Conservation (phyloP, 1,140 invertebrate species). For the Drosophila micromelanica region DNA sequence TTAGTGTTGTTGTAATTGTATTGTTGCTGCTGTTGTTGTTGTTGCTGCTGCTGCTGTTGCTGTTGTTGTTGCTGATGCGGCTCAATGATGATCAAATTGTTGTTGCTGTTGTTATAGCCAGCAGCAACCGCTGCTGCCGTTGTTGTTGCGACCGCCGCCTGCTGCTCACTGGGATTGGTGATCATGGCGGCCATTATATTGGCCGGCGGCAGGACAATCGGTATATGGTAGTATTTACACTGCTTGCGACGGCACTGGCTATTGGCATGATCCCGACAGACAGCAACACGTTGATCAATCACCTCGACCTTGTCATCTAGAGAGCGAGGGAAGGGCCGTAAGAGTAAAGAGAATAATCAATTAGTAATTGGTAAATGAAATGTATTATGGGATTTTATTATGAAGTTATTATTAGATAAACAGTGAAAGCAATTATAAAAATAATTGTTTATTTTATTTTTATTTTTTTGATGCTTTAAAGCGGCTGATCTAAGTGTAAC, state of each 20-base stretch:
- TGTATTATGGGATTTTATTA: not conserved
- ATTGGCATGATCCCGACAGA: slow-evolving; percentile 96
- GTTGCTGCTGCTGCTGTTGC: slow-evolving; percentile 42
- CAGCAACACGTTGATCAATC: slow-evolving; percentile 95
- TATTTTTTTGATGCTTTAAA: slow-evolving; percentile 29
- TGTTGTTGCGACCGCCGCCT: slow-evolving; percentile 53
- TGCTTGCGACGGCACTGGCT: slow-evolving; percentile 94
- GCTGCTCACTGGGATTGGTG: slow-evolving; percentile 69
- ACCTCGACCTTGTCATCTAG: slow-evolving; percentile 96
- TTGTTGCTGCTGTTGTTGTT: slow-evolving; percentile 50
- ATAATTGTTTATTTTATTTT: slow-evolving; percentile 36
- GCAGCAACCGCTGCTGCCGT: slow-evolving; percentile 49
- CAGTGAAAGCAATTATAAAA: slow-evolving; percentile 75
- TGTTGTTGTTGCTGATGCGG: slow-evolving; percentile 67
- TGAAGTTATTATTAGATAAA: slow-evolving; percentile 40
- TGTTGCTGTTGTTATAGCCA: slow-evolving; percentile 69
- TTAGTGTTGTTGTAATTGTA: slow-evolving; percentile 51
- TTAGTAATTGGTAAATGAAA: slow-evolving; percentile 37
- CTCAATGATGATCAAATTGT: slow-evolving; percentile 82
- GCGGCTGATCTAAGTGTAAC: slow-evolving; percentile 24
- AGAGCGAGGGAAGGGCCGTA: slow-evolving; percentile 9
- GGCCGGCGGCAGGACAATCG: slow-evolving; percentile 92
- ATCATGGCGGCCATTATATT: slow-evolving; percentile 84
- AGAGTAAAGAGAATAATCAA: slow-evolving; percentile 23
- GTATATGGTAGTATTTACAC: slow-evolving; percentile 98